phyloP scores from a whole-genome alignment of 2,113 vertebrate genomes.

The Notothenia rossii region DNA sequence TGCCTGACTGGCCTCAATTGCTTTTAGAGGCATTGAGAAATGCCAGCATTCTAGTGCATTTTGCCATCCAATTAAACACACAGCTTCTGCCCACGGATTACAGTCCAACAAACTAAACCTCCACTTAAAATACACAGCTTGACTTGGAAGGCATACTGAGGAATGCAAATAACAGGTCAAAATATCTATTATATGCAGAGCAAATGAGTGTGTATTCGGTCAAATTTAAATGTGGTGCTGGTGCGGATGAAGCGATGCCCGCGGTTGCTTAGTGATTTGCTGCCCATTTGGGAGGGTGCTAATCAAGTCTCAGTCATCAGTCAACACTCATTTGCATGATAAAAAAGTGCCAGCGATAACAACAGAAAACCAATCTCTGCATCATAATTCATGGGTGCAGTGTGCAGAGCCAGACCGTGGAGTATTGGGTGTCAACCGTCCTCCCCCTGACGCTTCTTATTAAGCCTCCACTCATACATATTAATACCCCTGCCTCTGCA shows the following conservation, averaged over 20 bases:
- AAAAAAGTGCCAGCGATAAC: conserved; percentile 75
- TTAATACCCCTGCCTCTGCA: conserved; percentile 74
- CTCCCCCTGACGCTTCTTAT: conserved; percentile 77
- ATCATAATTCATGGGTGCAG: conserved; percentile 73
- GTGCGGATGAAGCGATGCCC: conserved; percentile 27
- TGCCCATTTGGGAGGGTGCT: conserved; percentile 70
- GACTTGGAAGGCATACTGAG: conserved; percentile 13
- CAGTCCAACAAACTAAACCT: conserved; percentile 44
- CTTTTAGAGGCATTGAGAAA: conserved; percentile 66
- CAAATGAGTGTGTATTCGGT: conserved; percentile 23
- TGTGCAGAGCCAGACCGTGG: conserved; percentile 52
- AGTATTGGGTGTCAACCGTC: conserved; percentile 68
- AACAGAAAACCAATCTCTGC: conserved; percentile 75
- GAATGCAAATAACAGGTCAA: conserved; percentile 41
- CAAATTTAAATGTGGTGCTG: conserved; percentile 40
- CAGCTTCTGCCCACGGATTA: conserved; percentile 38
- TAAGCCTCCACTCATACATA: conserved; percentile 83
- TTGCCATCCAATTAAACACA: conserved; percentile 62
- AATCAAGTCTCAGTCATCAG: conserved; percentile 76
- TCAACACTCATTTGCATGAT: conserved; percentile 79
- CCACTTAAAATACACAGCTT: conserved; percentile 44
- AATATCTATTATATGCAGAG: not conserved
- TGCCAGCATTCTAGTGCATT: conserved; percentile 41
- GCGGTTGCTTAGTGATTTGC: conserved; percentile 68
- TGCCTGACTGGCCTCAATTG: conserved; percentile 60